Base-by-base conservation (phyloP, 92 coral and sea anemone species). In the Isaurus tuberculatus region DNA sequence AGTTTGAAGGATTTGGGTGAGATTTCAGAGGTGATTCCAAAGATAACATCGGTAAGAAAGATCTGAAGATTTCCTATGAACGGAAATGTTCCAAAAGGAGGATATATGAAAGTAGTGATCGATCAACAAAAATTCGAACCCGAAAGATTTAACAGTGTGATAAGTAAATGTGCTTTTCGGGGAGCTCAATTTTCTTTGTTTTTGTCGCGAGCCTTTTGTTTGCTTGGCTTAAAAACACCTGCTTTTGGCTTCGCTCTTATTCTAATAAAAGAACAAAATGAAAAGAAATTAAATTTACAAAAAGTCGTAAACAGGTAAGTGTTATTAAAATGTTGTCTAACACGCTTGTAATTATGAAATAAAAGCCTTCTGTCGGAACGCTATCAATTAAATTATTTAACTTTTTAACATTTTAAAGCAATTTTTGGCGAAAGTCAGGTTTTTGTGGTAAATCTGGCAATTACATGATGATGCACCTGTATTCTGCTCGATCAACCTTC, bases 81-180 rank as follows among this genome's bases (percentile, higher is more conserved):
- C 82, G 82, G 82, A 77, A 77, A 43, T 64, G 51, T 77, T 58
- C 36, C 34, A 34, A 32, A 77, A 58, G 70, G 82, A 77, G 82
- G 70, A 77, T 55, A 57, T 77, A 77, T 77, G 57, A 77, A 77
- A 40, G 68, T 13, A 34, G 82, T 77, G 82, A 58, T 77, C 82
- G 82, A 77, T 77, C 82, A 77, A 77, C 82, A 77, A 77, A 74
- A 77, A 77, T 57, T 77, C 57, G 68, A 77, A 77, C 68, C 70
- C 70, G 51, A 77, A 77, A 77, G 82, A 77, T 77, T 77, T 77
- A 14, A 64, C 68, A 77, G 68, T 22, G 82, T 36, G 82, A 77
- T 77, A 77, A 77, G 70, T 77, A 57, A 77, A 77, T 77, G 82
- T 34, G 69, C 53, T 57, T 77, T 75, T 77, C 82, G 36, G 34